phyloP scores from a whole-genome alignment of 2,888 invertebrate species.

The Diaperis boleti region DNA sequence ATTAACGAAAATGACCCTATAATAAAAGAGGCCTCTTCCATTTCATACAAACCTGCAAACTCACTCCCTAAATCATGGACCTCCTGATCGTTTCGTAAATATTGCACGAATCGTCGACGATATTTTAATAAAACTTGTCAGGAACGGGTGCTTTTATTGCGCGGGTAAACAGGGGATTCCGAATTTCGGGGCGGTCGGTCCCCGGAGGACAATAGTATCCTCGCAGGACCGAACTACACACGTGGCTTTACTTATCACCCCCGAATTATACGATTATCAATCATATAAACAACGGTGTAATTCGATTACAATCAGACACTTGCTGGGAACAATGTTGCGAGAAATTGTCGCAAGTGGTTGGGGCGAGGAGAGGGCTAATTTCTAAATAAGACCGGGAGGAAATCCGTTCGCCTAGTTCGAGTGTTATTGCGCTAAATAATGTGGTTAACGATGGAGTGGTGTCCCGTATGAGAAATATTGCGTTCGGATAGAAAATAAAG shows the following conservation, averaged over 20 bases:
- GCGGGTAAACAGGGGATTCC: slow-evolving; percentile 30
- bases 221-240: slow-evolving; percentile 48
- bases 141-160: slow-evolving; percentile 29
- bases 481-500: too few species aligned
- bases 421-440: too few species aligned
- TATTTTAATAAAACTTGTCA: slow-evolving; percentile 52
- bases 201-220: slow-evolving; percentile 55
- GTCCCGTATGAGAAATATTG: too few species aligned
- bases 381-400: neutral
- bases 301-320: slow-evolving; percentile 55
- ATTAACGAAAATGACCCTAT: too few species aligned
- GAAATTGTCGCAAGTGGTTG: slow-evolving; percentile 27
- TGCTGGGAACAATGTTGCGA: slow-evolving; percentile 28
- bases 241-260: slow-evolving; percentile 60
- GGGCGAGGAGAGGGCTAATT: neutral
- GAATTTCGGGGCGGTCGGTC: slow-evolving; percentile 41
- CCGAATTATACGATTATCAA: slow-evolving; percentile 61
- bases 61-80: too few species aligned
- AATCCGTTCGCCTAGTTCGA: neutral
- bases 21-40: too few species aligned
- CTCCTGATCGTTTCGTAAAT: slow-evolving; percentile 37
- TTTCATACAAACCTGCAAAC: too few species aligned
- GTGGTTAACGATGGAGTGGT: too few species aligned
- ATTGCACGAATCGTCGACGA: slow-evolving; percentile 23
- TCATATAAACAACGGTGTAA: slow-evolving; percentile 62